Evolutionary conservation across 1,140 invertebrate species (phyloP), one percentile per base, ranked within the genome.

Genomic region (Drosophila kepulauana): DNA sequence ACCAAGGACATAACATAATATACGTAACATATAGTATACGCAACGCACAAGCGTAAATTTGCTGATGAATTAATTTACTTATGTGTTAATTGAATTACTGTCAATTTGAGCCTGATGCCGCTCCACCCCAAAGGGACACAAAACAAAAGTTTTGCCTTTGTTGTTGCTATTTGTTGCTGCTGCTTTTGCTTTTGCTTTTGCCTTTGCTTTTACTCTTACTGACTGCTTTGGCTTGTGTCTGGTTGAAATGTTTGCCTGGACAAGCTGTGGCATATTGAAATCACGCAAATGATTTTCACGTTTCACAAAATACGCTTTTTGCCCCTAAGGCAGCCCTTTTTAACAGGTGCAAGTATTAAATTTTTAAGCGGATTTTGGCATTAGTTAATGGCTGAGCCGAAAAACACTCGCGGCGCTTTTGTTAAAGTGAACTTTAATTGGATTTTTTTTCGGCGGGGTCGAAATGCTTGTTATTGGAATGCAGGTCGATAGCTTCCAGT

Each of bases 331-430:
- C 41, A 46, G 38, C 38, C 51, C 63, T 56, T 65, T 65, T 56
- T 25, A 52, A 46, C 70, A 78, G 85, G 85, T 84, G 84, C 75
- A 81, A 82, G 61, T 66, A 89, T 78, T 89, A 75, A 64, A 88
- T 77, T 89, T 81, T 89, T 88, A 89, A 88, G 78, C 85, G 78
- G 85, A 89, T 88, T 88, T 88, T 28, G 46, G 85, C 51, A 75
- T 88, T 88, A 88, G 84, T 88, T 84, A 88, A 88, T 89, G 85
- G 85, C 70, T 88, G 33, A 75, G 82, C 79, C 70, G 68, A 62
- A 52, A 41, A 63, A 58, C 38, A 48, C 49, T 49, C 59, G 56
- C 41, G 43, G 51, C 73, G 11, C 20, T 59, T 52, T 62, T n/a
- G 38, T 72, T 75, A 73, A 84, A 84, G 56, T 78, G 63, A 67